Evolutionary conservation across 1,140 invertebrate genomes (phyloP).

Genomic region (Cotesia typhae): DNA sequence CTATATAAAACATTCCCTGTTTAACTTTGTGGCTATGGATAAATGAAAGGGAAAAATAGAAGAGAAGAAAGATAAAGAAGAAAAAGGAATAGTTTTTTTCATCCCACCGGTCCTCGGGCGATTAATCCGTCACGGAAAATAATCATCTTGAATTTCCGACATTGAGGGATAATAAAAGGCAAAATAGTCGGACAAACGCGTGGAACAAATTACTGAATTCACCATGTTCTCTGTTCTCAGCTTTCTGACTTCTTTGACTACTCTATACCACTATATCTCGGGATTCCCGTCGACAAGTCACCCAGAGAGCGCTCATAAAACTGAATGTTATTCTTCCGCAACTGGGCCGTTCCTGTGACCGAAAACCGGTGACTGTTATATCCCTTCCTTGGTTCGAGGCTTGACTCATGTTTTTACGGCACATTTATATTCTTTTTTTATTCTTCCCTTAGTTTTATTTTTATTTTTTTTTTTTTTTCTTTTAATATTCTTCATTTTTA

Average conservation of each 20-base stretch:
- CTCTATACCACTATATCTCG: too few species aligned
- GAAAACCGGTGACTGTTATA: conserved; percentile 10
- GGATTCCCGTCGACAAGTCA: not conserved
- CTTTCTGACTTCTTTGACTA: too few species aligned
- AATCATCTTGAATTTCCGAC: conserved; percentile 15
- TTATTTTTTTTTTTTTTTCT: not conserved
- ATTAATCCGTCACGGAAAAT: conserved; percentile 21
- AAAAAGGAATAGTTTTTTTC: not conserved
- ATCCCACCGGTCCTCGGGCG: not conserved
- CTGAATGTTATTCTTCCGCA: conserved; percentile 2
- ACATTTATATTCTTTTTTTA: not conserved
- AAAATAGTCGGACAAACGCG: not conserved
- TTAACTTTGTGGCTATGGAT: conserved; percentile 9
- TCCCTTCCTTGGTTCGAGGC: not conserved
- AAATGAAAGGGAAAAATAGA: too few species aligned
- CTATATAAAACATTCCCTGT: conserved; percentile 4
- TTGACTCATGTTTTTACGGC: conserved; percentile 6
- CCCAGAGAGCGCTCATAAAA: conserved; percentile 9
- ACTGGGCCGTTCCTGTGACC: conserved; percentile 15
- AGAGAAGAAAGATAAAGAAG: not conserved
- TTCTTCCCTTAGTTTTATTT: not conserved
- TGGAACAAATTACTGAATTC: conserved; percentile 5
- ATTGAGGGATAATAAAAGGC: conserved; percentile 7
- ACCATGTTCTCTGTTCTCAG: not conserved
- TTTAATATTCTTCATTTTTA: not conserved